Conservation (phyloP, 2,113 vertebrate species). For the Puffinus mauretanicus region DNA sequence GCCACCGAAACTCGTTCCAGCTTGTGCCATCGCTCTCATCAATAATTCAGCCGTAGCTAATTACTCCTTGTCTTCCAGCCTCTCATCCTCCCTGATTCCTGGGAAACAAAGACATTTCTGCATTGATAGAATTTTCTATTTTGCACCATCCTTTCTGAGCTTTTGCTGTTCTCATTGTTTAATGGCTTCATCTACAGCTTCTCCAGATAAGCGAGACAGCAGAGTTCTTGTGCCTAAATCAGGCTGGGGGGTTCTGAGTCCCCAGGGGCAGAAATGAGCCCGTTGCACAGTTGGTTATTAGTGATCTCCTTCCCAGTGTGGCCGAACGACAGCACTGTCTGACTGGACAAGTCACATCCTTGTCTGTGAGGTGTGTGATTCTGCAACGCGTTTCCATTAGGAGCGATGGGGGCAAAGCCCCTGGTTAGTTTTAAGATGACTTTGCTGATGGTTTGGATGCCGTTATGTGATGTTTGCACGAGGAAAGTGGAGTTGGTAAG, state of each 20-base stretch:
- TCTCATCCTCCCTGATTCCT: neutral
- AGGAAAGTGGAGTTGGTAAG: neutral
- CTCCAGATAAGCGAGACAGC: neutral
- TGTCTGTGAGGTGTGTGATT: neutral
- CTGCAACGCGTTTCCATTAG: neutral
- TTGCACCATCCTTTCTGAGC: neutral
- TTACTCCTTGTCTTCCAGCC: conserved; percentile 24
- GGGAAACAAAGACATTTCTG: conserved; percentile 14
- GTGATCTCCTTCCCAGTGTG: neutral
- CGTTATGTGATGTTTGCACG: neutral
- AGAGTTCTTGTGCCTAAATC: neutral
- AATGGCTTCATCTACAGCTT: neutral
- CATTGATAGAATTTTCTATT: neutral
- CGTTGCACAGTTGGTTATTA: neutral
- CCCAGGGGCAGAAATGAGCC: neutral
- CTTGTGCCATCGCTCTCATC: neutral
- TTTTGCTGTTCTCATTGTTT: neutral
- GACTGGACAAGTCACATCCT: neutral
- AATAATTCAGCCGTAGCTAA: conserved; percentile 48
- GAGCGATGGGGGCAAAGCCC: neutral
- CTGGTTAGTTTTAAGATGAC: neutral
- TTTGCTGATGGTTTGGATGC: neutral
- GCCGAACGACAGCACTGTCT: neutral
- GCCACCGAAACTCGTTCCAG: neutral
- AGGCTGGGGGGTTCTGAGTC: neutral